Evolutionary conservation across 2,888 invertebrate genomes (phyloP), one percentile per base, ranked within the genome.

Genomic region (Catotricha subobsoleta): DNA sequence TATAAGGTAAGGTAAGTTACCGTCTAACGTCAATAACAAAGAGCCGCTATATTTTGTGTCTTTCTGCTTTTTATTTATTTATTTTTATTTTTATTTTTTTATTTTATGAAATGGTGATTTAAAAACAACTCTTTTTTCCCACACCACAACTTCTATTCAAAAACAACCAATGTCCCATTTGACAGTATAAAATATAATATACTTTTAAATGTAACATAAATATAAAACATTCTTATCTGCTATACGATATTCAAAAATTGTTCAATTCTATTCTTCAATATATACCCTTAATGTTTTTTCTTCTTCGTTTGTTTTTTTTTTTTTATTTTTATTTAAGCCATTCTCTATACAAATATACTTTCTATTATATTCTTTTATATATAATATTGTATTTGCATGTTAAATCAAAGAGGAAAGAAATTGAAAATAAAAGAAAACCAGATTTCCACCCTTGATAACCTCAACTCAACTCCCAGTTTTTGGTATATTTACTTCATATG

Each of bases 391-490:
- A n/a, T n/a, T n/a, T n/a, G n/a, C n/a, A n/a, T n/a, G n/a, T n/a
- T n/a, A n/a, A n/a, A n/a, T n/a, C n/a, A n/a, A n/a, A n/a, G n/a
- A n/a, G n/a, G 21, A 34, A 34, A 34, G 20, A 20, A 21, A 34
- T 13, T 34, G 3, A 6, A 20, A 34, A 34, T 21, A 21, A 39
- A 39, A 39, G 39, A 39, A 39, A 39, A 39, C 39, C 28, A 39
- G 39, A 39, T 39, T 39, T 39, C 27, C 28, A 39, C 39, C 39
- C 39, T 39, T 39, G 39, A 39, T 39, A 39, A 39, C 39, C 39
- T 39, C 28, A 13, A 34, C n/a, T n/a, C n/a, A n/a, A n/a, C n/a
- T n/a, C n/a, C n/a, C n/a, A n/a, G n/a, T n/a, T n/a, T n/a, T n/a
- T n/a, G n/a, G n/a, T n/a, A n/a, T n/a, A n/a, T n/a, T n/a, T n/a